These are phyloP conservation scores for Macaca mulatta DNA, from an alignment of 2,113 vertebrate genomes.

Conservation along the genomic window DNA sequence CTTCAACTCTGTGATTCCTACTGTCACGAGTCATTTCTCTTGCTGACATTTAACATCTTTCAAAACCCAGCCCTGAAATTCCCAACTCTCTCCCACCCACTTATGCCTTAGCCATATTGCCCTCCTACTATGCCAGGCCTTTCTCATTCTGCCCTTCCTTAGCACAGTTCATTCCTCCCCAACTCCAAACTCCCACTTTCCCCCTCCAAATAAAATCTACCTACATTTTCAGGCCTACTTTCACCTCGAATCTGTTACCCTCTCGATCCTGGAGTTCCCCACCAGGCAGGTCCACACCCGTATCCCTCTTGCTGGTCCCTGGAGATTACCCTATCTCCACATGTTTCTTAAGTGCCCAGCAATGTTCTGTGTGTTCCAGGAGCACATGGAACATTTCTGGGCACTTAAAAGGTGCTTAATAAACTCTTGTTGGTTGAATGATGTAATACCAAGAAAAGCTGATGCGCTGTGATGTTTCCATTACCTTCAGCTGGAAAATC, in stretches of 20 bases:
- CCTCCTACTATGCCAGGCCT: not conserved
- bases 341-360: too few species aligned
- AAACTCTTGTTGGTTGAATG: not conserved
- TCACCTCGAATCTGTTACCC: not conserved
- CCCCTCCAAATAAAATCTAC: not conserved
- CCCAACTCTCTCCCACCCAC: not conserved
- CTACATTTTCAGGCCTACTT: not conserved
- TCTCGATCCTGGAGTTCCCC: not conserved
- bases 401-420: not conserved
- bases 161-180: not conserved
- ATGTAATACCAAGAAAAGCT: not conserved
- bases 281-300: not conserved
- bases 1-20: not conserved
- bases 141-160: not conserved
- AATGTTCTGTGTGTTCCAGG: not conserved
- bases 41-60: conserved; percentile 36
- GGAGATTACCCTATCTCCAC: not conserved
- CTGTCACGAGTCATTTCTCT: not conserved
- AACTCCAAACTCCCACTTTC: not conserved
- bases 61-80: not conserved
- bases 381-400: not conserved
- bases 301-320: not conserved
- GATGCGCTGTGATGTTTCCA: not conserved
- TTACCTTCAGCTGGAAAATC: conserved; percentile 20
- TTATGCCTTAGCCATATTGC: conserved; percentile 37